phyloP scores from a whole-genome alignment of 2,888 invertebrate species.

The Drosophila buzzatii region DNA sequence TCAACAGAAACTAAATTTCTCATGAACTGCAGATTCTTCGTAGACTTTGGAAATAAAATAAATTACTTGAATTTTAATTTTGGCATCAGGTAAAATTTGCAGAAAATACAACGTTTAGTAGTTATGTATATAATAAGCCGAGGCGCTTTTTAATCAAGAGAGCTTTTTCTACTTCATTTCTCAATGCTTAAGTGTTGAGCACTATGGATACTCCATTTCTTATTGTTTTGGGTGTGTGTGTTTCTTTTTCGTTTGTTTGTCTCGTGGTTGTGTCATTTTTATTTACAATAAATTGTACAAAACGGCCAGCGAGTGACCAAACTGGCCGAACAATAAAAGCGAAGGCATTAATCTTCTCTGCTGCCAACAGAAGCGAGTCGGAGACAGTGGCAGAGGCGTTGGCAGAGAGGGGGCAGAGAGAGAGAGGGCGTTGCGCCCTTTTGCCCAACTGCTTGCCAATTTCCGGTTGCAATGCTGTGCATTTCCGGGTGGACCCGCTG shows the following conservation, averaged over 20 bases:
- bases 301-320: slow-evolving; percentile 74
- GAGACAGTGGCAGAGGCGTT: neutral
- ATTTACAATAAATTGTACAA: slow-evolving; percentile 74
- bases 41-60: no score
- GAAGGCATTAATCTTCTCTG: slow-evolving; percentile 68
- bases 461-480: slow-evolving; percentile 76
- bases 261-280: slow-evolving; percentile 56
- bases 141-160: slow-evolving; percentile 10
- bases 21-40: no score
- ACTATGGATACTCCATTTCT: neutral
- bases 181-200: slow-evolving; percentile 1
- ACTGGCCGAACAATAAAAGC: slow-evolving; percentile 74
- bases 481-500: slow-evolving; percentile 53
- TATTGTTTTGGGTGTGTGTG: neutral
- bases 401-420: neutral
- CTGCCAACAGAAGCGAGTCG: slow-evolving; percentile 13
- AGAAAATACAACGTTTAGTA: neutral
- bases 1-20: no score
- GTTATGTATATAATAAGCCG: no score
- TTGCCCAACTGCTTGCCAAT: slow-evolving; percentile 69
- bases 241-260: slow-evolving; percentile 14
- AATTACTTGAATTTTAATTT: no score
- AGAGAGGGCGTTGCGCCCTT: slow-evolving; percentile 25
- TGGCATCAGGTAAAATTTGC: neutral
- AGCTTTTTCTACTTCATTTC: neutral